phyloP scores from a whole-genome alignment of 2,113 vertebrate species.

The Microtus pennsylvanicus region DNA sequence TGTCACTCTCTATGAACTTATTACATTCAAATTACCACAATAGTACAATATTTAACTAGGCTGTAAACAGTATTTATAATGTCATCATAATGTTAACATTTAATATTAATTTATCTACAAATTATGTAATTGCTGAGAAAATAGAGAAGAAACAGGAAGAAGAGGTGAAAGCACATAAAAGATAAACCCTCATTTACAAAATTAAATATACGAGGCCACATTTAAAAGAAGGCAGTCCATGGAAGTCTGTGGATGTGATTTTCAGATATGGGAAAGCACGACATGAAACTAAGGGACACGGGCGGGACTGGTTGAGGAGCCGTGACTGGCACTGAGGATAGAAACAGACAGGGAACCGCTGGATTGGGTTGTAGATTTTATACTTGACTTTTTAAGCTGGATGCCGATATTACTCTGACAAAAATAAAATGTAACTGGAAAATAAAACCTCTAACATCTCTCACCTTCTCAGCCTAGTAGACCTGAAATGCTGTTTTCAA shows the following conservation, averaged over 20 bases:
- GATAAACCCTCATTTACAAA: slow-evolving; percentile 24
- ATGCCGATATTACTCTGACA: not conserved
- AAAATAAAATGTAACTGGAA: slow-evolving; percentile 39
- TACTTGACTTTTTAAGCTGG: slow-evolving; percentile 46
- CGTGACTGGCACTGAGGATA: not conserved
- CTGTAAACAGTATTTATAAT: not conserved
- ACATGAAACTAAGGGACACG: slow-evolving; percentile 11
- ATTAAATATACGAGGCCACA: not conserved
- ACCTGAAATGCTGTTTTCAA: not conserved
- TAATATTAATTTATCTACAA: slow-evolving; percentile 38
- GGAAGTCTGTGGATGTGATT: not conserved
- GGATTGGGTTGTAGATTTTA: not conserved
- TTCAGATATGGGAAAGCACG: not conserved
- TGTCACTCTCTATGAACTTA: not conserved
- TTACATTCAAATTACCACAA: not conserved
- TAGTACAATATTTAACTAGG: not conserved
- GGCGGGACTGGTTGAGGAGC: not conserved
- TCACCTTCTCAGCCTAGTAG: not conserved
- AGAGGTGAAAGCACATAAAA: not conserved
- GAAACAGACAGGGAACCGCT: not conserved
- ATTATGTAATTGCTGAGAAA: not conserved
- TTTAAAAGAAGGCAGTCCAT: slow-evolving; percentile 22
- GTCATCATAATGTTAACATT: slow-evolving; percentile 11
- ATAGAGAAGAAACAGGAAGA: not conserved
- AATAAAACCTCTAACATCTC: slow-evolving; percentile 51